These are phyloP conservation scores for Junco hyemalis DNA, from an alignment of 2,113 vertebrate genomes.

Conservation along the genomic window DNA sequence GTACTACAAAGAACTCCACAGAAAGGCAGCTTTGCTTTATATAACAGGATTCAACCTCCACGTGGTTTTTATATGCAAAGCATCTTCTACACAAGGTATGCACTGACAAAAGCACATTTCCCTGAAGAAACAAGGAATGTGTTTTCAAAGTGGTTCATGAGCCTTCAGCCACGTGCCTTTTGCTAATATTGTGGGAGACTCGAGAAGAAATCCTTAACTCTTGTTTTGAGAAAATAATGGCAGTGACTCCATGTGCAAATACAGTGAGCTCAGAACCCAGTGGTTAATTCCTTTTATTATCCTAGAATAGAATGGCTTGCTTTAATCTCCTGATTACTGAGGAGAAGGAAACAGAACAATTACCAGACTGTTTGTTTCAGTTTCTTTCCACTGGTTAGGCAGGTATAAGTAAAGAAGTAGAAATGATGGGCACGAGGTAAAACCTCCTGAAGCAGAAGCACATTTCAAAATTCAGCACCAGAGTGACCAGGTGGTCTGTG, in stretches of 20 bases:
- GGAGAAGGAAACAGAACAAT: not conserved
- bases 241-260: not conserved
- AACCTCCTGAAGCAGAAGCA: not conserved
- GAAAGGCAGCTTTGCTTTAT: conserved; percentile 62
- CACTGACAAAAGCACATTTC: conserved; percentile 21
- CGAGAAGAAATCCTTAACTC: not conserved
- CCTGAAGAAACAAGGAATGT: conserved; percentile 30
- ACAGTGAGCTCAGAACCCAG: not conserved
- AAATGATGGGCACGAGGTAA: not conserved
- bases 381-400: not conserved
- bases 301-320: not conserved
- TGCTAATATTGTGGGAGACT: not conserved
- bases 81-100: conserved; percentile 6
- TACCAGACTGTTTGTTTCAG: not conserved
- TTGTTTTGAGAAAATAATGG: not conserved
- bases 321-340: not conserved
- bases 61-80: conserved; percentile 65
- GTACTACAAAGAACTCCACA: conserved; percentile 62
- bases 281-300: not conserved
- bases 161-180: conserved; percentile 6
- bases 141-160: conserved; percentile 22
- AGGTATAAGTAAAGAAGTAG: not conserved
- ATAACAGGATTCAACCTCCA: conserved; percentile 49
- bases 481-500: not conserved
- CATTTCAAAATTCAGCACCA: not conserved